Evolutionary conservation across 1,140 invertebrate species (phyloP).

Genomic region (Drosophila kikkawai): DNA sequence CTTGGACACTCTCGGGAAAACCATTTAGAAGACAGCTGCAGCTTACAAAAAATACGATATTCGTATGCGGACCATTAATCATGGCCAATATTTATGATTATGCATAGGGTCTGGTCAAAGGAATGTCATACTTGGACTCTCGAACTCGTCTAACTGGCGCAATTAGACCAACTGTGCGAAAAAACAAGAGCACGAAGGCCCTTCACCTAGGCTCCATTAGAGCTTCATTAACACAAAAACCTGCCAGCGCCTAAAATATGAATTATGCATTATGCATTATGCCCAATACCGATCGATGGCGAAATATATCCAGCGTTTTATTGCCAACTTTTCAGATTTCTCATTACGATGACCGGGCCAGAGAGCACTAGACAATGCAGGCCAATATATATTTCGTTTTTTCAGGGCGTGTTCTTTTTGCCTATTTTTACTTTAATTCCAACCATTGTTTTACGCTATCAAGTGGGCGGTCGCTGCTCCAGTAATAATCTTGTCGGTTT

Average conservation of each 20-base stretch:
- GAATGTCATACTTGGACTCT: conserved; percentile 45
- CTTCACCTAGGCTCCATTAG: conserved; percentile 41
- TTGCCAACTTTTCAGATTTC: conserved; percentile 33
- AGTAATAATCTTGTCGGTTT: conserved; percentile 68
- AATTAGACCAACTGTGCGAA: conserved; percentile 42
- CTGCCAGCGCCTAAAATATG: conserved; percentile 31
- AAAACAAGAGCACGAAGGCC: conserved; percentile 20
- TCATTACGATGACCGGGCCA: conserved; percentile 29
- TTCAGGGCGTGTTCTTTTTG: conserved; percentile 33
- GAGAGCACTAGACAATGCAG: conserved; percentile 26
- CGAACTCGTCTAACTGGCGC: conserved; percentile 53
- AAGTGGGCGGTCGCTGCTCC: conserved; percentile 59
- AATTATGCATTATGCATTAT: conserved; percentile 49
- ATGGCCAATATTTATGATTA: conserved; percentile 56
- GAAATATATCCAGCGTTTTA: conserved; percentile 34
- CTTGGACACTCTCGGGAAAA: conserved; percentile 18
- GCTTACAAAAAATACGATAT: conserved; percentile 7
- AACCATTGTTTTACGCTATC: conserved; percentile 43
- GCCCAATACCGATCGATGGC: conserved; percentile 30
- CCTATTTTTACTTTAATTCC: conserved; percentile 4
- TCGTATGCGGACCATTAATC: conserved; percentile 53
- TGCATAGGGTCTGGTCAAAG: conserved; percentile 47
- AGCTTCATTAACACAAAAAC: conserved; percentile 39
- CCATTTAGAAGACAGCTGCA: conserved; percentile 55
- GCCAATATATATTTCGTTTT: conserved; percentile 20